Evolutionary conservation across 2,888 invertebrate genomes (phyloP).

Genomic region (Quadroppia sp.): DNA sequence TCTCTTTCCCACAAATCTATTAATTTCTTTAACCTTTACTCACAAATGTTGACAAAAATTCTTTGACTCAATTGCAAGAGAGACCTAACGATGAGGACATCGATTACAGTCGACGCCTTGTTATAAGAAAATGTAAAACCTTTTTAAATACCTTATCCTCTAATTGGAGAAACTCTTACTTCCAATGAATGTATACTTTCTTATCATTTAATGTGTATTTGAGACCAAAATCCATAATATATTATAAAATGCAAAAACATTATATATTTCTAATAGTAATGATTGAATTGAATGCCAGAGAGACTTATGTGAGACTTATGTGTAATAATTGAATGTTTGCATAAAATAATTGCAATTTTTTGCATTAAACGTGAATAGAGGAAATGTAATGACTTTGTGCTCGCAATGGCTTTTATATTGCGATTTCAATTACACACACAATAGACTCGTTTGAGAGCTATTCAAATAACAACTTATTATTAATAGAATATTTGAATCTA

Average conservation of each 20-base stretch:
- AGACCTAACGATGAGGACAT: slow-evolving; percentile 23
- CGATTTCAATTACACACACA: not conserved
- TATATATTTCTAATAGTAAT: not conserved
- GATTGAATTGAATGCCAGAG: too few species aligned
- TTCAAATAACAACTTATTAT: not conserved
- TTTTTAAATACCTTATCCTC: not conserved
- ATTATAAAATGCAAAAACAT: too few species aligned
- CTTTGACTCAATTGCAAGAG: not conserved
- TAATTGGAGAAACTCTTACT: not conserved
- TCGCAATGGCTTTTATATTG: not conserved
- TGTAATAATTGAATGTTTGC: not conserved
- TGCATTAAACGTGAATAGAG: not conserved
- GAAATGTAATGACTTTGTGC: not conserved
- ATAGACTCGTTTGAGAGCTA: not conserved
- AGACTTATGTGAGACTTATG: not conserved
- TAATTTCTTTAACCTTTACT: slow-evolving; percentile 24
- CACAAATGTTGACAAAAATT: slow-evolving; percentile 23
- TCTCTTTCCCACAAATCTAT: not conserved
- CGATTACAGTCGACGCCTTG: slow-evolving; percentile 7
- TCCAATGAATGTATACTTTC: too few species aligned
- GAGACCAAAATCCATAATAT: too few species aligned
- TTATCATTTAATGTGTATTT: too few species aligned
- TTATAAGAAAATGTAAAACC: slow-evolving; percentile 1
- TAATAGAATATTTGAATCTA: slow-evolving; percentile 5
- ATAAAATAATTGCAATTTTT: not conserved